Percentiles rank a stretch among this genome's conserved stretches.
These are phyloP conservation scores for Tetramorium bicarinatum DNA, from an alignment of 2,888 invertebrate species.

Conservation along the genomic window DNA sequence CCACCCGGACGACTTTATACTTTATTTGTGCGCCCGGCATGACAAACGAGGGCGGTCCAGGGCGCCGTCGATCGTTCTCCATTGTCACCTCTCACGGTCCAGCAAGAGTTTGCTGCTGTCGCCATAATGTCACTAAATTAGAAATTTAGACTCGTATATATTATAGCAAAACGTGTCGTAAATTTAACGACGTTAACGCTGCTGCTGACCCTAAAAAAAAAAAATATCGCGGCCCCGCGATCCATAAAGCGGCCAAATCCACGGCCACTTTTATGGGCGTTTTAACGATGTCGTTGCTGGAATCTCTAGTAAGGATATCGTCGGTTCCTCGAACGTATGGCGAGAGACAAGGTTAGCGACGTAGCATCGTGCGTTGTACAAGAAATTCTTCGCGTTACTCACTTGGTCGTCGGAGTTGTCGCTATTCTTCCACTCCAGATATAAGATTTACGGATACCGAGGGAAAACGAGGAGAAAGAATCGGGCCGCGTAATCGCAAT, in stretches of 20 bases:
- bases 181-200: conserved; percentile 52
- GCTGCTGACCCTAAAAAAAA: conserved; percentile 32
- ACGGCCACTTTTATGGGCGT: conserved; percentile 53
- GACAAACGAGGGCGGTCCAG: conserved; percentile 65
- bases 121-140: conserved; percentile 36
- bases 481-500: conserved; percentile 61
- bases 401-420: not conserved
- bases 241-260: conserved; percentile 59
- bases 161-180: conserved; percentile 19
- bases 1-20: conserved; percentile 50
- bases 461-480: conserved; percentile 16
- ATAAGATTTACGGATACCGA: conserved; percentile 58
- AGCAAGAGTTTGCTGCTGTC: not conserved
- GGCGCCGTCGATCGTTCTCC: conserved; percentile 52
- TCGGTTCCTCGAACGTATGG: conserved; percentile 36
- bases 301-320: conserved; percentile 50
- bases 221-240: conserved; percentile 34
- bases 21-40: conserved; percentile 67
- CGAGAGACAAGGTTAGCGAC: conserved; percentile 8
- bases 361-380: conserved; percentile 20
- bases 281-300: conserved; percentile 65
- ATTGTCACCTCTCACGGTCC: conserved; percentile 52
- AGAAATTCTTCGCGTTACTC: conserved; percentile 34
- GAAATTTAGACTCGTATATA: conserved; percentile 43
- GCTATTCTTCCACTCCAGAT: conserved; percentile 26